Percentiles rank a stretch among this genome's conserved stretches.
Evolutionary conservation across 1,140 invertebrate genomes (phyloP).

Genomic region (Drosophila obscura): DNA sequence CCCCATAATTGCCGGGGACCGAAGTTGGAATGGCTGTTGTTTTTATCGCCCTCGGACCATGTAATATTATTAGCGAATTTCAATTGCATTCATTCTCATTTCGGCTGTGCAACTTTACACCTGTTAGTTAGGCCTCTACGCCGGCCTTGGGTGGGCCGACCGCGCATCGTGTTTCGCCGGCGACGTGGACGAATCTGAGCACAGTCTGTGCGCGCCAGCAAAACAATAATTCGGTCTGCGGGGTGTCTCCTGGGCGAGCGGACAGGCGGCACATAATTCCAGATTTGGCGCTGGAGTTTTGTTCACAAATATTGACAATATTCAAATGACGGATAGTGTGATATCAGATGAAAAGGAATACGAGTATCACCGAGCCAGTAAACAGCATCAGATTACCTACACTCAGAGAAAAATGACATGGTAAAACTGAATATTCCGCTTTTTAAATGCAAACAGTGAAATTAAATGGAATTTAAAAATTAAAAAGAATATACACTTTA

Average conservation of each 20-base stretch:
- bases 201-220: neutral
- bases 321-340: too few relatives aligned
- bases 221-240: neutral
- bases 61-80: constrained; percentile 51
- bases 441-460: too few relatives aligned
- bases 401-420: too few relatives aligned
- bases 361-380: too few relatives aligned
- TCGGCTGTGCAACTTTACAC: constrained; percentile 40
- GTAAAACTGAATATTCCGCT: too few relatives aligned
- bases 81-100: constrained; percentile 49
- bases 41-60: constrained; percentile 31
- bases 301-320: too few relatives aligned
- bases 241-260: neutral
- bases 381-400: too few relatives aligned
- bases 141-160: neutral
- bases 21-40: constrained; percentile 15
- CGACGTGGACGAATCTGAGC: constrained; percentile 6
- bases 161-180: constrained; percentile 5
- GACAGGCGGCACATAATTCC: too few relatives aligned
- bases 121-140: constrained; percentile 4
- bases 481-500: too few relatives aligned
- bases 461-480: too few relatives aligned
- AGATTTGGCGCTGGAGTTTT: too few relatives aligned
- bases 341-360: too few relatives aligned
- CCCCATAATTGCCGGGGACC: constrained; percentile 37